A percentile compares a stretch with the other conserved stretches of the same genome.
Evolutionary conservation across 92 coral and sea anemone genomes (phyloP).

Genomic region (Galaxea fascicularis): DNA sequence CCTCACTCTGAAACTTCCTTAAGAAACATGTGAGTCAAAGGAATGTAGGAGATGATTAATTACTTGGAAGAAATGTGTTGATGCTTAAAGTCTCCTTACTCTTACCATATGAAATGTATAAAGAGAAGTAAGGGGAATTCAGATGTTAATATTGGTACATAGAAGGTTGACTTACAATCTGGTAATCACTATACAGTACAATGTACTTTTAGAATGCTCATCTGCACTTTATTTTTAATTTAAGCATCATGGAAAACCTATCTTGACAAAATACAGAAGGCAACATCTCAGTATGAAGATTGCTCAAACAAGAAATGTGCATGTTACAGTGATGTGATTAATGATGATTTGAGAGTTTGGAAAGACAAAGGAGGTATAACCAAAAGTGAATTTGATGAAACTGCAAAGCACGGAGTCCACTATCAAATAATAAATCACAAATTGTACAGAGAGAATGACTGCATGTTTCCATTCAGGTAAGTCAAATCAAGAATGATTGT

Average conservation of each 20-base stretch:
- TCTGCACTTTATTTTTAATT: not conserved
- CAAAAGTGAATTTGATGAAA: slow-evolving; percentile 76
- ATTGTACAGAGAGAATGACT: slow-evolving; percentile 86
- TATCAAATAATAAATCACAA: slow-evolving; percentile 93
- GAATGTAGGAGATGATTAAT: no score
- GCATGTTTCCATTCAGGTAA: slow-evolving; percentile 97
- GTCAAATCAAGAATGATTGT: no score
- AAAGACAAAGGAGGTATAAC: slow-evolving; percentile 87
- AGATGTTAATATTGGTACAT: no score
- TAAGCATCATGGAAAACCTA: slow-evolving; percentile 91
- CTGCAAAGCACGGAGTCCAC: slow-evolving; percentile 83
- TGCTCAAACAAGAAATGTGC: slow-evolving; percentile 94
- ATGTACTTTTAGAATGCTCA: not conserved
- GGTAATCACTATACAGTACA: no score
- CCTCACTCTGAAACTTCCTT: no score
- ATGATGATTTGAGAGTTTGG: slow-evolving; percentile 84
- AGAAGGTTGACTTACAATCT: no score
- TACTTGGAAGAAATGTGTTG: no score
- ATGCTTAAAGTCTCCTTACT: no score
- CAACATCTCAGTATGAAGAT: slow-evolving; percentile 73
- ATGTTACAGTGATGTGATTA: slow-evolving; percentile 91
- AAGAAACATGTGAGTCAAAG: no score
- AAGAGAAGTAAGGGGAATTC: no score
- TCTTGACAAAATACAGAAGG: slow-evolving; percentile 76
- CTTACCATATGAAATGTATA: no score